phyloP scores from a whole-genome alignment of 1,140 invertebrate species.

The Pinna nobilis region DNA sequence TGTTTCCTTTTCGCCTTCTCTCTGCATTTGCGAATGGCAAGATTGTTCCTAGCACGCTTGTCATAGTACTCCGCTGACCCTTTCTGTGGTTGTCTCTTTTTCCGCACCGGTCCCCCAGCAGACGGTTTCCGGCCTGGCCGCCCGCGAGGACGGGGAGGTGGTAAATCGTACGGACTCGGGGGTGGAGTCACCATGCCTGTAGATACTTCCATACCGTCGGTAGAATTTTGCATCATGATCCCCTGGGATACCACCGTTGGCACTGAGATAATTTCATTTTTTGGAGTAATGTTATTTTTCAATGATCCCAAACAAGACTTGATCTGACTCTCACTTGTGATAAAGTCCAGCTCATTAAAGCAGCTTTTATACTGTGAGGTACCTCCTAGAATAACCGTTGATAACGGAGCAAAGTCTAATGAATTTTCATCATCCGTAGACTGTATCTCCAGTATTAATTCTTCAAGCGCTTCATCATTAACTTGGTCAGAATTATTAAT shows the following conservation, averaged over 20 bases:
- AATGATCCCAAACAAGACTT: conserved; percentile 5
- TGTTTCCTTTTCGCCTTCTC: conserved; percentile 19
- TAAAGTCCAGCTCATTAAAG: conserved; percentile 6
- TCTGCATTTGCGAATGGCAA: conserved; percentile 19
- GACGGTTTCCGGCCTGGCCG: conserved; percentile 17
- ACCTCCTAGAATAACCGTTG: conserved; percentile 12
- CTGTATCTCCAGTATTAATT: conserved; percentile 17
- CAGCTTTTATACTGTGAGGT: not conserved
- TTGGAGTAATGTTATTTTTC: not conserved
- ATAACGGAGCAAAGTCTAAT: too few species aligned
- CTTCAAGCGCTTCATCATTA: conserved; percentile 12
- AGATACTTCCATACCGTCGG: not conserved
- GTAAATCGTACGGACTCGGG: conserved; percentile 15
- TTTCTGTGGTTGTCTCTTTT: conserved; percentile 18
- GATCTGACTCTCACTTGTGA: not conserved
- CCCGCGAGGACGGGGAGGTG: not conserved
- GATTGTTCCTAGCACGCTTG: conserved; percentile 21
- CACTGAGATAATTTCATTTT: not conserved
- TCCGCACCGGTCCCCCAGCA: conserved; percentile 11
- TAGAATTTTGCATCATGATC: not conserved
- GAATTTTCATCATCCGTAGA: conserved; percentile 11
- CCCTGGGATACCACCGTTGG: not conserved
- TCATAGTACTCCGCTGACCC: conserved; percentile 16
- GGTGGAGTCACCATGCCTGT: conserved; percentile 15
- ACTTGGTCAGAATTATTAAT: conserved; percentile 12